Evolutionary conservation across 2,797 vertebrate genomes (phyloP).

Genomic region (Phoebastria nigripes): DNA sequence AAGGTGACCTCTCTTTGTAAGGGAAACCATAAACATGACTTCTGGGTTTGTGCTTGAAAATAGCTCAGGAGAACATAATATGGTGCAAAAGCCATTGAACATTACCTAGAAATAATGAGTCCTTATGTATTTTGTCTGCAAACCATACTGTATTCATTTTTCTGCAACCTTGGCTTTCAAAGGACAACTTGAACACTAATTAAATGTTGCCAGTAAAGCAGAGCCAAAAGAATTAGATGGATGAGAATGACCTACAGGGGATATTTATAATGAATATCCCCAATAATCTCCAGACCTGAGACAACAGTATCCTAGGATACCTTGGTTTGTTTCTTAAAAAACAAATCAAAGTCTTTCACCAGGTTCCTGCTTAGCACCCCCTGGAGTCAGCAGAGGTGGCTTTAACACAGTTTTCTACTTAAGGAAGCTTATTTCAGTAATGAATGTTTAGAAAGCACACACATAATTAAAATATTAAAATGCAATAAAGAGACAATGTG

Average conservation of each 20-base stretch:
- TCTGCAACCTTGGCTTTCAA: slow-evolving; percentile 9
- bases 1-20: background rate
- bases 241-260: background rate
- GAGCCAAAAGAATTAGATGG: background rate
- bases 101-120: slow-evolving; percentile 19
- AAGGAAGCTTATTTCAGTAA: slow-evolving; percentile 14
- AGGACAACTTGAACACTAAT: background rate
- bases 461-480: background rate
- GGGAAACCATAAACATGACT: background rate
- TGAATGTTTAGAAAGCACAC: background rate
- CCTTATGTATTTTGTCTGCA: background rate
- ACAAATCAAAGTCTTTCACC: background rate
- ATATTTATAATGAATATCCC: background rate
- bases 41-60: background rate
- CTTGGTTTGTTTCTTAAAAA: background rate
- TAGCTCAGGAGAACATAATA: background rate
- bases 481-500: background rate
- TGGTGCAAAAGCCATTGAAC: background rate
- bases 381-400: background rate
- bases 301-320: background rate
- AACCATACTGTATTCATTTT: background rate
- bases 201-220: background rate
- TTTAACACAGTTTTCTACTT: background rate
- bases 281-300: background rate
- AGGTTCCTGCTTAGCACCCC: background rate